Evolutionary conservation across 1,140 invertebrate genomes (phyloP).

Genomic region (Procambarus clarkii): DNA sequence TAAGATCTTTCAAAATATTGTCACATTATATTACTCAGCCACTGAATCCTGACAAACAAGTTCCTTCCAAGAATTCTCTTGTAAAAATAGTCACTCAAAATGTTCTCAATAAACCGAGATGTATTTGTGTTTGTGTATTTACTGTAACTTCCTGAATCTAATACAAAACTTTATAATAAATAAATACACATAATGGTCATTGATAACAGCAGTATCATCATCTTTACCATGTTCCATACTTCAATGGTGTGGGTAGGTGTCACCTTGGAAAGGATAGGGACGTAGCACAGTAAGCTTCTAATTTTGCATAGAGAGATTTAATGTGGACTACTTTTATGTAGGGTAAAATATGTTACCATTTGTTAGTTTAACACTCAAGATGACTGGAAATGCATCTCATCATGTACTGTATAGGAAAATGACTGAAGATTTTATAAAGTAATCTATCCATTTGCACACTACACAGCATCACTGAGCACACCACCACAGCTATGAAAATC

Average conservation of each 20-base stretch:
- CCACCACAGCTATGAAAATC: no score
- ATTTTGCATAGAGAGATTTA: background rate
- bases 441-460: no score
- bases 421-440: no score
- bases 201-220: background rate
- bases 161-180: background rate
- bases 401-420: no score
- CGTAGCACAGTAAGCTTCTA: background rate
- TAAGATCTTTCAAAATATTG: no score
- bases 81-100: slow-evolving; percentile 47
- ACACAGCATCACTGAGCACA: no score
- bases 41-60: slow-evolving; percentile 52
- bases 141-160: background rate
- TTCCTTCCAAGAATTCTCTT: slow-evolving; percentile 66
- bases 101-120: slow-evolving; percentile 55
- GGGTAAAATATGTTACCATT: no score
- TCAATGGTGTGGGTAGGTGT: no score
- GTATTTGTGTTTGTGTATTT: slow-evolving; percentile 1
- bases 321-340: background rate
- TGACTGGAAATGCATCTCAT: no score
- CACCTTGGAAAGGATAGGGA: no score
- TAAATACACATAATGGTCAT: background rate
- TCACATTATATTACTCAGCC: slow-evolving; percentile 35
- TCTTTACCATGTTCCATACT: background rate
- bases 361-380: no score